Base-by-base conservation (phyloP, 2,888 invertebrate genomes). In the Rhogogaster chlorosoma region DNA sequence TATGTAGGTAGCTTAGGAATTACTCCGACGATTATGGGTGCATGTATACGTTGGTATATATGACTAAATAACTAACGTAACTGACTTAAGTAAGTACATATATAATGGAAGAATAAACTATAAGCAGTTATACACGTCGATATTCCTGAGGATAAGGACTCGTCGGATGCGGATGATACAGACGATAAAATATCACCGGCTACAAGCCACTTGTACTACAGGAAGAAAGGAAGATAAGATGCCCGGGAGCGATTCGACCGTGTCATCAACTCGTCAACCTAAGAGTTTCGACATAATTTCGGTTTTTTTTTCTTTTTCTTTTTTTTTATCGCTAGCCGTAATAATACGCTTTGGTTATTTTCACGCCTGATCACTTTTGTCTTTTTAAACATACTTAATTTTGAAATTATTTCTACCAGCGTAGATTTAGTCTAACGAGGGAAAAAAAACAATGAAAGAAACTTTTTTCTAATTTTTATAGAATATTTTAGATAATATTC, bases 121-220 rank as follows among this genome's bases (percentile, higher is more conserved):
- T 45, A 15, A 45, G 15, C 45, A 12, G 12, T 1, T 45, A 45
- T 4, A 45, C 10, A 53, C 26, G n/a, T 6, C 53, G 53, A 53
- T 53, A 53, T 53, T 6, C 6, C 1, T 0, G 0, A 22, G 26
- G 61, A 61, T 10, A 61, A 61, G 61, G 26, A 61, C 26, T 53
- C 7, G n/a, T 49, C 6, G 53, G 7, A 53, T n/a, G 18, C n/a
- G n/a, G 53, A 53, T 61, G 22, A 61, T 85, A 77, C 84, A 82
- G 53, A n/a, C 2, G 15, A 67, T 32, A 32, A 45, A 18, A 67
- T 6, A 32, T 67, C 18, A 18, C 18, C 32, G 29, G 67, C 5
- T 32, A 18, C 32, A 15, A 18, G 29, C 10, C 2, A 12, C 29
- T 26, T 15, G n/a, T n/a, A 32, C 0, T 12, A 67, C 61, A 12